These are phyloP conservation scores for Cephus pulcher DNA, from an alignment of 2,888 invertebrate genomes.

Conservation along the genomic window DNA sequence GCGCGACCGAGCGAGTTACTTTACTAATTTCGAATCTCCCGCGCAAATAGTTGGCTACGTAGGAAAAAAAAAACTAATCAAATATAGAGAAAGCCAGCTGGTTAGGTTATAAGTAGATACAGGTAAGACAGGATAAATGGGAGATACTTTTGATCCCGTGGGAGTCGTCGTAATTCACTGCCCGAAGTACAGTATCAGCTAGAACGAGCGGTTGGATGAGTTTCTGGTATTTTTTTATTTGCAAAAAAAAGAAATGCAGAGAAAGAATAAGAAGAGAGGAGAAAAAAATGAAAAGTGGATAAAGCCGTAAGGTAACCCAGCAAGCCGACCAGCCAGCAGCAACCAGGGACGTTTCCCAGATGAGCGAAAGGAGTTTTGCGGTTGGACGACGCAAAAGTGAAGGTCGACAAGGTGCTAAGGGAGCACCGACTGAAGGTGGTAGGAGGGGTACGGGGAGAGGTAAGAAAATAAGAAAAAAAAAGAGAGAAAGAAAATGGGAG, in stretches of 20 bases:
- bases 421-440: neutral
- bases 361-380: neutral
- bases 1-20: no score
- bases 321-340: neutral
- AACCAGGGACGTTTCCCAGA: neutral
- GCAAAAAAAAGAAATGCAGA: neutral
- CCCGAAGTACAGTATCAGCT: neutral
- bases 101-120: neutral
- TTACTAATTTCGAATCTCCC: no score
- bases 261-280: neutral
- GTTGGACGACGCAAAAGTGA: neutral
- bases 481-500: slow-evolving; percentile 1
- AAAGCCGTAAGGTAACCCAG: neutral
- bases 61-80: no score
- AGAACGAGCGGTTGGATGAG: neutral
- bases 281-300: neutral
- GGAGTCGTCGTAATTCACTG: neutral
- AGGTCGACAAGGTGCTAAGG: neutral
- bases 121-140: neutral
- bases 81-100: no score
- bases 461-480: neutral
- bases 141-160: neutral
- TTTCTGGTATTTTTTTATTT: neutral
- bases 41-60: no score
- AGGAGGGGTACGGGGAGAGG: neutral